Base-by-base conservation (phyloP, 2,113 vertebrate species). In the Scophthalmus maximus region DNA sequence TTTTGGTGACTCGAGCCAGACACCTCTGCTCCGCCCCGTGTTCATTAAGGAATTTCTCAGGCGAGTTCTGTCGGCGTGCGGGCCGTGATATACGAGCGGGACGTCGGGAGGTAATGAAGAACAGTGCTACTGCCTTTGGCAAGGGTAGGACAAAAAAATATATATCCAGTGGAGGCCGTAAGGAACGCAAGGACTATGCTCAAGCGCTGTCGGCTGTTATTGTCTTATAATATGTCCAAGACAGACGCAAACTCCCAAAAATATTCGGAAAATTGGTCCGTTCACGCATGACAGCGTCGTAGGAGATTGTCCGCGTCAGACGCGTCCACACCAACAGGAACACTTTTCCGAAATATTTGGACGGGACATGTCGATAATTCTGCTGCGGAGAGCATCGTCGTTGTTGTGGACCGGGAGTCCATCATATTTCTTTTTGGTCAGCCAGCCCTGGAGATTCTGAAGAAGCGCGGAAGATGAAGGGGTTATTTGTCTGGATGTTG, bases 31-130 rank as follows among this genome's bases (percentile, higher is more conserved):
- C 78, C 55, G 73, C 65, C 52, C n/a, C 26, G 2, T 65, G 59
- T 81, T 84, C 73, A 89, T 86, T 83, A 81, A 77, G 52, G 51
- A n/a, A 50, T 63, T 75, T 76, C 68, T 82, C 83, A 61, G 53
- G 63, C 59, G 87, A 67, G 77, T 1, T 1, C 36, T 65, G 82
- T 69, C 65, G 56, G 79, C 40, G 61, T 46, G 42, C n/a, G 68
- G 68, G 68, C 65, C 0, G 17, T 40, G 49, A 62, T 70, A 12
- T 68, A 56, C 25, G 65, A 62, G 75, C 46, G 1, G 32, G n/a
- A n/a, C 2, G 7, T 20, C 12, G 36, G 8, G 47, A 20, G 49
- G 36, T 52, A 46, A 76, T 46, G 59, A 49, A 65, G 66, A 82
- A 25, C 32, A 60, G 53, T 53, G 15, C 30, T 2, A 0, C 38